Percentiles rank a stretch among this genome's conserved stretches.
These are phyloP conservation scores for Champsocephalus gunnari DNA, from an alignment of 2,797 vertebrate genomes.

Conservation along the genomic window DNA sequence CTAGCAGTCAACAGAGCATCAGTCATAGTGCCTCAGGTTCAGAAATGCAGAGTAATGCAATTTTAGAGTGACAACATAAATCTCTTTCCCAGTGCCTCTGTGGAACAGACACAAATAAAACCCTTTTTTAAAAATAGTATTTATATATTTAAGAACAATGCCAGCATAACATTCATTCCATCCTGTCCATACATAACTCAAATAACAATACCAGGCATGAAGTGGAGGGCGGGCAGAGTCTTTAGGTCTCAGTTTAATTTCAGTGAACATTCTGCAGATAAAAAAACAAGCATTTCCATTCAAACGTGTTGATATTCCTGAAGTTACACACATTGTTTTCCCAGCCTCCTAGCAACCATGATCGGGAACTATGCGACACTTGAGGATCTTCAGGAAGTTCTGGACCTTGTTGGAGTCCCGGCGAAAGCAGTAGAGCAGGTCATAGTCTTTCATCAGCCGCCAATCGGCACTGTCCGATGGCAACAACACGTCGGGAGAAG, in stretches of 20 bases:
- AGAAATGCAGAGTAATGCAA: too few relatives aligned
- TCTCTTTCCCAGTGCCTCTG: background rate
- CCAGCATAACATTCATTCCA: conserved; percentile 16
- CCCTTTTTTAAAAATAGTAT: conserved; percentile 28
- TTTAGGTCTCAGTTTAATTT: conserved; percentile 18
- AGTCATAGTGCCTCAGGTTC: too few relatives aligned
- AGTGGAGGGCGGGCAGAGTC: background rate
- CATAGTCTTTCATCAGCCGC: conserved; percentile 84
- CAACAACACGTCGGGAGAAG: conserved; percentile 73
- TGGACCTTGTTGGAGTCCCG: conserved; percentile 90
- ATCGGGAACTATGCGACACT: conserved; percentile 86
- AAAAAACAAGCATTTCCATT: conserved; percentile 3
- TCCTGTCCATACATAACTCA: background rate
- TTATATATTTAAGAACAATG: conserved; percentile 26
- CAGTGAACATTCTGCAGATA: conserved; percentile 12
- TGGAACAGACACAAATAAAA: conserved; percentile 1
- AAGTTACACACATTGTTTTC: background rate
- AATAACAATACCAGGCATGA: background rate
- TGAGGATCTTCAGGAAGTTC: conserved; percentile 90
- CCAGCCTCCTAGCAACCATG: conserved; percentile 79
- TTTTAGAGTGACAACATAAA: background rate
- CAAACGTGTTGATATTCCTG: background rate
- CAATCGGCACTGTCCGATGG: conserved; percentile 70
- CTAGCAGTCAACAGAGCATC: too few relatives aligned
- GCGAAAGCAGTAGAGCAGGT: conserved; percentile 89